Evolutionary conservation across 2,888 invertebrate genomes (phyloP), one percentile per base, ranked within the genome.

Genomic region (Mycalesis mineus): DNA sequence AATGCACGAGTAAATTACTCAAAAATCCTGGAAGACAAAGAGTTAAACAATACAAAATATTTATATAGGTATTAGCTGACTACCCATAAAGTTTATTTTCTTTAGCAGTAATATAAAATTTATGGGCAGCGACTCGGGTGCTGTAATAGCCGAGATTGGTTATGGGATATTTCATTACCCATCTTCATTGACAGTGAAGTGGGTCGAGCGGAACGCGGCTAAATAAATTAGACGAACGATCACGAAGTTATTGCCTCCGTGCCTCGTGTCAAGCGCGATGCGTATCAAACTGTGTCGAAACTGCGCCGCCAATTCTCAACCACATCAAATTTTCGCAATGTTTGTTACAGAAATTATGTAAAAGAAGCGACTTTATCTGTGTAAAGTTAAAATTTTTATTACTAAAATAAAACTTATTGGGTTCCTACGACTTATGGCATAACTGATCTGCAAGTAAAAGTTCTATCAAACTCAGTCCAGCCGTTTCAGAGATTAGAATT

Each of bases 131-230:
- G 17, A 44, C 17, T 33, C 28, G 40, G 52, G 33, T 39, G n/a
- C 44, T 40, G 51, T 59, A 57, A 42, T 17, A 65, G 58, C 66
- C 61, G 58, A 67, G 71, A 73, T 75, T 74, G 73, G 72, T 73
- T 72, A 72, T 74, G 70, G 71, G 72, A 71, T 71, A 75, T 73
- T 81, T 82, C 80, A 82, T 79, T 71, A 69, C 71, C 66, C 67
- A 64, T 76, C 71, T 80, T 78, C 73, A 79, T 82, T 78, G 77
- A 76, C 72, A 71, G 70, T 65, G 64, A 73, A 84, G 74, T 84
- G 77, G 86, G 82, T 82, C 82, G 75, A 75, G 74, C 72, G 78
- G 75, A 84, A 79, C 80, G 78, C 75, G 72, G 68, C 70, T 75
- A 75, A 79, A 82, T 79, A 80, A 80, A 80, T 84, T 80, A 81